phyloP scores from a whole-genome alignment of 2,888 invertebrate genomes.

The Ganaspis brasiliensis region DNA sequence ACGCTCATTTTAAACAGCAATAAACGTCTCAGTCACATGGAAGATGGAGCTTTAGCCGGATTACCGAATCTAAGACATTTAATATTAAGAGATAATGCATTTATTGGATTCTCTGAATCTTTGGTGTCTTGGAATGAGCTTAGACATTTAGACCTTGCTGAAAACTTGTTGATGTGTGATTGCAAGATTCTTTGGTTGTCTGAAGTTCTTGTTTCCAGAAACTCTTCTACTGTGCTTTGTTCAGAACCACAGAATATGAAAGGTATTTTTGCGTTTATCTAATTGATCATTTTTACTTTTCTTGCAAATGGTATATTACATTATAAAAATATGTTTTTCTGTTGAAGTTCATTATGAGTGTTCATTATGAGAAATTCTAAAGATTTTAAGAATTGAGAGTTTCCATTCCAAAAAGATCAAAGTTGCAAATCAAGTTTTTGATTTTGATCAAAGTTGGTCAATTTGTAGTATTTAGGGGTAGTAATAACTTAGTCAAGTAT shows the following conservation, averaged over 20 bases:
- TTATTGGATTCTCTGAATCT: constrained; percentile 89
- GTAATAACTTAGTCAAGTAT: no score
- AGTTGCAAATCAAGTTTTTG: no score
- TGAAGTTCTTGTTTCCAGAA: constrained; percentile 86
- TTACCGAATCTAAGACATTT: constrained; percentile 90
- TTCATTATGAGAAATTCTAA: no score
- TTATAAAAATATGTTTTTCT: no score
- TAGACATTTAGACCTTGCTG: constrained; percentile 88
- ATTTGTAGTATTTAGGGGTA: no score
- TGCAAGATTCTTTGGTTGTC: constrained; percentile 91
- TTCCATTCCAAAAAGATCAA: no score
- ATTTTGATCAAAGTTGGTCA: no score
- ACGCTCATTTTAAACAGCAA: constrained; percentile 89
- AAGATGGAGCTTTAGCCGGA: constrained; percentile 89
- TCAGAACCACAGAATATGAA: constrained; percentile 87
- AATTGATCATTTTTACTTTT: no score
- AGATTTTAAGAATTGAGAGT: no score
- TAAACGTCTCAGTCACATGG: constrained; percentile 87
- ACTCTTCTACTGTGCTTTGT: constrained; percentile 88
- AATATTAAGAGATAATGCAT: constrained; percentile 89
- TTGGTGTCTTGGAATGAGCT: constrained; percentile 91
- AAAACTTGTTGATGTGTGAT: constrained; percentile 91
- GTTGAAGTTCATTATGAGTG: no score
- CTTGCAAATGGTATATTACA: no score
- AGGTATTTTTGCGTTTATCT: constrained; percentile 80